phyloP scores from a whole-genome alignment of 2,113 vertebrate species.

The Narcine bancroftii region DNA sequence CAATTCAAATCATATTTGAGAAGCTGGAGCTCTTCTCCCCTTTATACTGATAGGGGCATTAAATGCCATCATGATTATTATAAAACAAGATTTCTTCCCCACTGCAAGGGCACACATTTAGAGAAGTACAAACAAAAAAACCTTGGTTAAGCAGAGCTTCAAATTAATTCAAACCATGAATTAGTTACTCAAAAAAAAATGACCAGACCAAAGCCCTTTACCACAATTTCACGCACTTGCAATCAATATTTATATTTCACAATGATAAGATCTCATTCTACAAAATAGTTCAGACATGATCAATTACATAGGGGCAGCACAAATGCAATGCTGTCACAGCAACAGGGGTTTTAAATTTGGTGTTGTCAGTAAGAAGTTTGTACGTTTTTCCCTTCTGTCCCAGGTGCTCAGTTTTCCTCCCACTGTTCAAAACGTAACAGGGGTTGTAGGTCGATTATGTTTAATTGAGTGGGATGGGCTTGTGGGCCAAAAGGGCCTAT shows the following conservation, averaged over 20 bases:
- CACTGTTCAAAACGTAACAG: too few species aligned
- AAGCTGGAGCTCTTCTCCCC: neutral
- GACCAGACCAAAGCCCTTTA: neutral
- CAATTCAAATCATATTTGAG: neutral
- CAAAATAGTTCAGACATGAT: neutral
- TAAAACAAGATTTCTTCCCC: neutral
- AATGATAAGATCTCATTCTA: neutral
- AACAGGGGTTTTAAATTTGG: too few species aligned
- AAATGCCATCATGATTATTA: neutral
- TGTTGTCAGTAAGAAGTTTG: too few species aligned
- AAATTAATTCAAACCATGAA: neutral
- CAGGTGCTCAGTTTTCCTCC: too few species aligned
- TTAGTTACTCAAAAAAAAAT: neutral
- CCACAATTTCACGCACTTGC: neutral
- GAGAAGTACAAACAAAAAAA: neutral
- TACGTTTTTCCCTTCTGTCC: too few species aligned
- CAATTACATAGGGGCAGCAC: neutral
- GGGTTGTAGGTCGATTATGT: too few species aligned
- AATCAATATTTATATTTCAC: neutral
- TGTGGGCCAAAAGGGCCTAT: too few species aligned
- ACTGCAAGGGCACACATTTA: neutral
- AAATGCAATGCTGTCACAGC: too few species aligned
- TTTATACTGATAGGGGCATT: neutral
- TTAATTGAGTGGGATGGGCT: too few species aligned
- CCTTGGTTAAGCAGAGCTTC: neutral